Evolutionary conservation across 2,113 vertebrate species (phyloP).

Genomic region (Pseudopodoces humilis): DNA sequence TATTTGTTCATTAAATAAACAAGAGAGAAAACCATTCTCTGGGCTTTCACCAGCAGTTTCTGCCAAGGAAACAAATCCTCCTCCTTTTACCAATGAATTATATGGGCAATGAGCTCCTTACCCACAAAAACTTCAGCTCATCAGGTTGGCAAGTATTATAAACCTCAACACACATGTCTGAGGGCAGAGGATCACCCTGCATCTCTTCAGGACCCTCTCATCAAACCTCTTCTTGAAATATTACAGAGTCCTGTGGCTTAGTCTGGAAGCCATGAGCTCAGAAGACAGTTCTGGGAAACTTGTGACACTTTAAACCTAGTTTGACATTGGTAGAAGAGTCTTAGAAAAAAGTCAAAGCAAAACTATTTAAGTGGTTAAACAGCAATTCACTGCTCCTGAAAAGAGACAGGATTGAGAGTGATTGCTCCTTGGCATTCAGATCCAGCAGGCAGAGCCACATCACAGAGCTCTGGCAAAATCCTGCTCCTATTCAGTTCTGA

Average conservation of each 20-base stretch:
- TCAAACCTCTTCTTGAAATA: not conserved
- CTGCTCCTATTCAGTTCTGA: not conserved
- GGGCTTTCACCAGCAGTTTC: not conserved
- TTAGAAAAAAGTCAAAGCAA: not conserved
- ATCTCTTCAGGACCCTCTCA: not conserved
- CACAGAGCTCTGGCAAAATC: not conserved
- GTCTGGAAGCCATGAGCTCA: not conserved
- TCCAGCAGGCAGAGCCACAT: not conserved
- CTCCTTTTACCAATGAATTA: not conserved
- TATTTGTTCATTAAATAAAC: not conserved
- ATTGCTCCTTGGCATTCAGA: not conserved
- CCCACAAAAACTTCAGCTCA: not conserved
- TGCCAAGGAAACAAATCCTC: not conserved
- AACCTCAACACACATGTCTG: accelerated
- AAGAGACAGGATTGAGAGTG: not conserved
- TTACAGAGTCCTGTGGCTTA: not conserved
- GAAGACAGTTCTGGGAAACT: not conserved
- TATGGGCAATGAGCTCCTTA: not conserved
- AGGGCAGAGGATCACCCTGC: not conserved
- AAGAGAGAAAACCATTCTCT: not conserved
- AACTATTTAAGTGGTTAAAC: not conserved
- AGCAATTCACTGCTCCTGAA: not conserved
- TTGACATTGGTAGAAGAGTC: not conserved
- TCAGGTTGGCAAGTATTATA: not conserved
- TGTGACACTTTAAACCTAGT: not conserved